These are phyloP conservation scores for Eilema griseolum DNA, from an alignment of 2,888 invertebrate species.

Conservation along the genomic window DNA sequence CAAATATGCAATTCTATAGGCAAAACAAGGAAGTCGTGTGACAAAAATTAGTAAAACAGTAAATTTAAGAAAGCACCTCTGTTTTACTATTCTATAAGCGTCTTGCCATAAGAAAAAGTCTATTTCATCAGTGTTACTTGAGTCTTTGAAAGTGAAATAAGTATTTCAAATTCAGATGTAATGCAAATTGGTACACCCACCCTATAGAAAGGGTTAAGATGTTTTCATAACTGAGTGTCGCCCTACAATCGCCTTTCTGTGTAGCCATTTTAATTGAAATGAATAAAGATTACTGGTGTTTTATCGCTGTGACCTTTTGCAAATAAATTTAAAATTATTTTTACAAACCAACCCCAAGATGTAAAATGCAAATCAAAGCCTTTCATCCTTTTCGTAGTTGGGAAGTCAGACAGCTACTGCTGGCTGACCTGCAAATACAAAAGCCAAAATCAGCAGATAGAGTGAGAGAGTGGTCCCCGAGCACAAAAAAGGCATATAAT, in stretches of 20 bases:
- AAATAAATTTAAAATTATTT: conserved; percentile 35
- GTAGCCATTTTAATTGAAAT: conserved; percentile 68
- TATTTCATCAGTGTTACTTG: conserved; percentile 34
- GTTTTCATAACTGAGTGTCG: conserved; percentile 82
- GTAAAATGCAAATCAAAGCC: conserved; percentile 25
- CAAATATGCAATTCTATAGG: too few relatives aligned
- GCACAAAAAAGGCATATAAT: too few relatives aligned
- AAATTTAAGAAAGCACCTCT: background rate
- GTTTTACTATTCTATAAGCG: conserved; percentile 6
- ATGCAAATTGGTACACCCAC: conserved; percentile 77
- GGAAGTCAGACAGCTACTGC: background rate
- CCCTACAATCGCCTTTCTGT: conserved; percentile 65
- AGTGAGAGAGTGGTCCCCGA: too few relatives aligned
- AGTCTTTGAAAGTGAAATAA: conserved; percentile 56
- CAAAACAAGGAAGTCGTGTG: too few relatives aligned
- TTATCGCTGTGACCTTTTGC: conserved; percentile 41
- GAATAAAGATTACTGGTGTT: conserved; percentile 70
- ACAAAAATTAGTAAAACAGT: background rate
- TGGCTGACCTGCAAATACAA: too few relatives aligned
- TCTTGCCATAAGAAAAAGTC: background rate
- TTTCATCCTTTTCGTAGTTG: background rate
- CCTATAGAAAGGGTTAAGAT: conserved; percentile 77
- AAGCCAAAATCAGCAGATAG: too few relatives aligned
- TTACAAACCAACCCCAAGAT: conserved; percentile 19
- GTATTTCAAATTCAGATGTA: conserved; percentile 73